Conservation (phyloP, 2,888 invertebrate genomes). For the Synanthedon myopaeformis region DNA sequence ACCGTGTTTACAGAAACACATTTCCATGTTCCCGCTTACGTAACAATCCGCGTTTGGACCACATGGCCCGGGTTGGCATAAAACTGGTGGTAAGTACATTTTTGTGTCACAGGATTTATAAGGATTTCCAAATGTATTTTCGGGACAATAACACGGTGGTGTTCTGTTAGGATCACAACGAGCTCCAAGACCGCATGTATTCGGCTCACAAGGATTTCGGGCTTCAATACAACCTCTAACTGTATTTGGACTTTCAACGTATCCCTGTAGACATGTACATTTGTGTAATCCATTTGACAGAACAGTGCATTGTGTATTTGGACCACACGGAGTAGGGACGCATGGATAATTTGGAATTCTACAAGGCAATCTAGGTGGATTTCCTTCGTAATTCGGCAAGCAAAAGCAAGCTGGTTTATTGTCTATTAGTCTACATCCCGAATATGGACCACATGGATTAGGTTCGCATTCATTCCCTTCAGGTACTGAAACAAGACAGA, state of each 20-base stretch:
- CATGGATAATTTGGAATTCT: conserved; percentile 82
- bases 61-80: conserved; percentile 87
- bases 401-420: conserved; percentile 88
- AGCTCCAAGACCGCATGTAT: conserved; percentile 83
- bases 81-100: conserved; percentile 62
- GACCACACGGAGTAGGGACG: conserved; percentile 87
- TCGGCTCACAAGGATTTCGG: conserved; percentile 84
- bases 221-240: conserved; percentile 86
- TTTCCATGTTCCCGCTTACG: conserved; percentile 82
- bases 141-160: conserved; percentile 90
- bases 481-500: conserved; percentile 74
- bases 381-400: conserved; percentile 87
- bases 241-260: conserved; percentile 88
- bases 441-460: conserved; percentile 86
- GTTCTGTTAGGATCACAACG: conserved; percentile 82
- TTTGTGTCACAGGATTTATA: conserved; percentile 79
- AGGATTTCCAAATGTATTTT: conserved; percentile 84
- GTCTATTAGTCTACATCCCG: conserved; percentile 82
- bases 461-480: conserved; percentile 87
- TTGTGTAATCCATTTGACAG: conserved; percentile 85
- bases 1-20: conserved; percentile 84
- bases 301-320: conserved; percentile 86
- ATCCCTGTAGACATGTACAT: conserved; percentile 87
- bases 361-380: conserved; percentile 80
- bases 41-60: conserved; percentile 87